phyloP scores from a whole-genome alignment of 2,888 invertebrate species.

The Glaucopsyche alexis region DNA sequence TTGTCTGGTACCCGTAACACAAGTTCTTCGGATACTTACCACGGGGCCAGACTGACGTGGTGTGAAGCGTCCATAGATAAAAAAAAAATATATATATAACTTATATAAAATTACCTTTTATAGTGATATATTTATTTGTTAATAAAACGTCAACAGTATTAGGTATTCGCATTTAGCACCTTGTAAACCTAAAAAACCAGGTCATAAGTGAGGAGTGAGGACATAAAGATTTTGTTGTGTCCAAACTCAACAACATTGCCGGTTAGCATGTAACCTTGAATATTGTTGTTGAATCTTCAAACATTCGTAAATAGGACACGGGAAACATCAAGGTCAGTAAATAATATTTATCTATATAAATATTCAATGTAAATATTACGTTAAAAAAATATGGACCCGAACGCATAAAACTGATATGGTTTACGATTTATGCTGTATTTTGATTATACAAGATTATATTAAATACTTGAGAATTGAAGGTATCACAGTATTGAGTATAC shows the following conservation, averaged over 20 bases:
- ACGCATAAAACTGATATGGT: conserved; percentile 19
- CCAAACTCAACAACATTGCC: neutral
- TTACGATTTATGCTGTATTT: neutral
- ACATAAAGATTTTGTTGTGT: conserved; percentile 9
- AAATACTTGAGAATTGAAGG: too few relatives aligned
- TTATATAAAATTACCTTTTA: too few relatives aligned
- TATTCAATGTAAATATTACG: conserved; percentile 26
- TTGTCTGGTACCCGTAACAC: too few relatives aligned
- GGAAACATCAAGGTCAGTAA: conserved; percentile 44
- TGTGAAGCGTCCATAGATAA: too few relatives aligned
- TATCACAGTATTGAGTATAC: too few relatives aligned
- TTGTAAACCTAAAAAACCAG: conserved; percentile 1
- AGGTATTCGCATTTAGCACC: neutral
- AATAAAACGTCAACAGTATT: neutral
- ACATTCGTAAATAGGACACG: conserved; percentile 48
- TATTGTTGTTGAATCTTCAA: conserved; percentile 25
- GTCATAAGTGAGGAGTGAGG: neutral
- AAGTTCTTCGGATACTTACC: too few relatives aligned
- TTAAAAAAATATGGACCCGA: conserved; percentile 1
- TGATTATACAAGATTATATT: neutral
- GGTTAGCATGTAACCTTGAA: conserved; percentile 35
- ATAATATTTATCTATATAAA: conserved; percentile 34
- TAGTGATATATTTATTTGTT: neutral
- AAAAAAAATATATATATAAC: too few relatives aligned
- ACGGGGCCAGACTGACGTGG: too few relatives aligned